Percentiles rank a stretch among this genome's conserved stretches.
Conservation (phyloP, 2,113 vertebrate genomes). For the Anolis sagrei region DNA sequence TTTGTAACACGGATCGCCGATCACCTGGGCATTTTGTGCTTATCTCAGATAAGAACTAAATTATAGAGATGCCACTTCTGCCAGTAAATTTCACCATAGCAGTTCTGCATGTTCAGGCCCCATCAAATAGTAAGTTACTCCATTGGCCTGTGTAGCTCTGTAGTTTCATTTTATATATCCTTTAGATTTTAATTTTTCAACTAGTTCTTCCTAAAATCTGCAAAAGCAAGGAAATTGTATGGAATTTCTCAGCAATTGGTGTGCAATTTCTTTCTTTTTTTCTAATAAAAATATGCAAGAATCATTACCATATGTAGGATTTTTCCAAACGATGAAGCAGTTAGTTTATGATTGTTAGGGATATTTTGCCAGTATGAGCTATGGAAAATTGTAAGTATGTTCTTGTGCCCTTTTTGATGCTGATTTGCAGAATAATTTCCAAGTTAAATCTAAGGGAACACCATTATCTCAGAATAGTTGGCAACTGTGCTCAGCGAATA, state of each 20-base stretch:
- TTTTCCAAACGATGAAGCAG: background rate
- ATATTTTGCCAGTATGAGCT: constrained; percentile 1
- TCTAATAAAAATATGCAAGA: background rate
- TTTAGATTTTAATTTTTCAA: accelerated
- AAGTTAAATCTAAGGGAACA: background rate
- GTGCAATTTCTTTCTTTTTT: background rate
- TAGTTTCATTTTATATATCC: background rate
- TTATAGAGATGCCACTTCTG: background rate
- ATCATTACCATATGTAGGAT: background rate
- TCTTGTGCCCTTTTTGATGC: background rate
- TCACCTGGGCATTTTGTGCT: background rate
- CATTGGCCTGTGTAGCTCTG: background rate
- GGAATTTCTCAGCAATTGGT: background rate
- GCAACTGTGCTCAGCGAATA: background rate
- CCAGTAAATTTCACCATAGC: background rate
- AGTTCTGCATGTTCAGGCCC: too few species aligned
- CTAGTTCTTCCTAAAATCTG: background rate
- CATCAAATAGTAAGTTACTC: background rate
- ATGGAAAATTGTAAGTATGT: background rate
- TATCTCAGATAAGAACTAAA: background rate
- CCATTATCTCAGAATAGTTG: background rate
- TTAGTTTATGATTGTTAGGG: background rate
- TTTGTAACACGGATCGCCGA: background rate
- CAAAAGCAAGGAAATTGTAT: background rate
- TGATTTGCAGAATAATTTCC: background rate